phyloP scores from a whole-genome alignment of 2,113 vertebrate species.

The Herpailurus yagouaroundi region DNA sequence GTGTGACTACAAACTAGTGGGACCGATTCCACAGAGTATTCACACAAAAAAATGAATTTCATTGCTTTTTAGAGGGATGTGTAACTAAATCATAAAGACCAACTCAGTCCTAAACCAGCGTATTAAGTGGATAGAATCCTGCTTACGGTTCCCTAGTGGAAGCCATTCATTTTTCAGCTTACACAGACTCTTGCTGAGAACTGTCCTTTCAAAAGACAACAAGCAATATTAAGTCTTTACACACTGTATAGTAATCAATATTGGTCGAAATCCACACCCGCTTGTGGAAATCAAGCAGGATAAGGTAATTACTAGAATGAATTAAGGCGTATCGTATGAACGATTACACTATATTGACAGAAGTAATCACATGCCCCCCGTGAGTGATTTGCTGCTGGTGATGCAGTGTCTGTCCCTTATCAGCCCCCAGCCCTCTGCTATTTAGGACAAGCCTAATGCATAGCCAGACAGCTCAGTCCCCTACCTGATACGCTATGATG shows the following conservation, averaged over 20 bases:
- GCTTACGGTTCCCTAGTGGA: constrained; percentile 41
- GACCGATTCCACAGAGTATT: constrained; percentile 38
- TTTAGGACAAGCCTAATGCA: background rate
- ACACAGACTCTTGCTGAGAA: constrained; percentile 52
- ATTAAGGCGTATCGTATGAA: constrained; percentile 43
- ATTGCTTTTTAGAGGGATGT: constrained; percentile 48
- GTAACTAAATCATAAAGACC: constrained; percentile 53
- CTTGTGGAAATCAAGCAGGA: constrained; percentile 54
- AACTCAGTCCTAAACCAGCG: constrained; percentile 35
- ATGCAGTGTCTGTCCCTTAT: background rate
- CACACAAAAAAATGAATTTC: constrained; percentile 43
- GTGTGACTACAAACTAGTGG: background rate
- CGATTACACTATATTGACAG: constrained; percentile 21
- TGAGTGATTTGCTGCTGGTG: constrained; percentile 6
- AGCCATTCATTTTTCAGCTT: constrained; percentile 33
- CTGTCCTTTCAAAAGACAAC: background rate
- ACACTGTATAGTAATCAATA: constrained; percentile 29
- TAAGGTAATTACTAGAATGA: constrained; percentile 26
- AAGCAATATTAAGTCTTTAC: constrained; percentile 21
- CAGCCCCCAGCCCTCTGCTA: background rate
- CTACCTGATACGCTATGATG: background rate
- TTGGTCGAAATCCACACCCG: constrained; percentile 2
- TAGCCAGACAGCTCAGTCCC: background rate
- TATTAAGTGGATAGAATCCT: constrained; percentile 40
- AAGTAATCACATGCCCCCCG: background rate